Conservation (phyloP, 2,888 invertebrate genomes). For the Scrobipalpa atriplicella region DNA sequence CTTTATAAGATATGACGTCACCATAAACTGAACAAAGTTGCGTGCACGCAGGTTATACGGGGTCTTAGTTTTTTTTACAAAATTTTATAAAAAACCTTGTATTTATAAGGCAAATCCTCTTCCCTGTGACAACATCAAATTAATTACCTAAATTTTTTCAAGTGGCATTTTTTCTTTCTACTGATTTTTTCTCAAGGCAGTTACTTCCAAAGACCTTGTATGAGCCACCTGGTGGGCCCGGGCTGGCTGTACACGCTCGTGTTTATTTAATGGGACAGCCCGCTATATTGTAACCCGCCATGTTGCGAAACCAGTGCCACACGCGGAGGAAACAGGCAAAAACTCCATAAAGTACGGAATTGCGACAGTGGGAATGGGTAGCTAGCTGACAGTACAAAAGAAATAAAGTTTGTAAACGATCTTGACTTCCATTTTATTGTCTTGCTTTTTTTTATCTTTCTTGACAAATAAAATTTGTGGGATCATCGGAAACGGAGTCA, state of each 20-base stretch:
- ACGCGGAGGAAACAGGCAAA: conserved; percentile 4
- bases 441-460: too few species aligned
- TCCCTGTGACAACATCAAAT: too few species aligned
- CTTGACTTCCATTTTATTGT: too few species aligned
- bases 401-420: too few species aligned
- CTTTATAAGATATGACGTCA: conserved; percentile 22
- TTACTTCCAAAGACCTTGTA: background rate
- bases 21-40: conserved; percentile 23
- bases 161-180: too few species aligned
- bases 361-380: conserved; percentile 6
- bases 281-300: background rate
- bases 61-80: background rate
- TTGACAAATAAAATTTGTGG: too few species aligned
- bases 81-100: background rate
- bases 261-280: conserved; percentile 25
- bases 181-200: background rate
- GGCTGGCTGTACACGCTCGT: conserved; percentile 2
- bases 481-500: too few species aligned
- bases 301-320: conserved; percentile 10
- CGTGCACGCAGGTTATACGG: conserved; percentile 16
- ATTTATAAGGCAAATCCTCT: background rate
- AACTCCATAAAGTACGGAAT: background rate
- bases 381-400: background rate
- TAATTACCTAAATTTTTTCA: too few species aligned
- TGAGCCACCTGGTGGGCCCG: conserved; percentile 4